phyloP scores from a whole-genome alignment of 2,888 invertebrate species.

The Yponomeuta plumbellus region DNA sequence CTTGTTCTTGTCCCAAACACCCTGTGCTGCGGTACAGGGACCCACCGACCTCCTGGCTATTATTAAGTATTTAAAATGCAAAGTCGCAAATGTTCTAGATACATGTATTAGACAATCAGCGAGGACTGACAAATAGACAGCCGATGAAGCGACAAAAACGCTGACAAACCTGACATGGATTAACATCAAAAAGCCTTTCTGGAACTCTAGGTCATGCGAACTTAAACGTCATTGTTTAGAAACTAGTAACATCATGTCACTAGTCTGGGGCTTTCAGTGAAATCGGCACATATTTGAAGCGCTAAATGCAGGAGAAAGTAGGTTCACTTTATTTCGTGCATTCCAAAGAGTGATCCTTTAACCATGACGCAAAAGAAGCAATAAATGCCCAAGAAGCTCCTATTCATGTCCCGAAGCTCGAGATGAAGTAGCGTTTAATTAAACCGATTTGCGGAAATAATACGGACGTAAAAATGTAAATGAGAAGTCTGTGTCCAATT shows the following conservation, averaged over 20 bases:
- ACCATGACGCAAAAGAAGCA: background rate
- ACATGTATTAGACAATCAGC: background rate
- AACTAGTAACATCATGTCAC: slow-evolving; percentile 30
- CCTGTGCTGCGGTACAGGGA: no score
- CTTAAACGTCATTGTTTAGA: slow-evolving; percentile 30
- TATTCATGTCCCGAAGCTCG: background rate
- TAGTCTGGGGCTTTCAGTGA: slow-evolving; percentile 28
- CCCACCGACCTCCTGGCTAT: background rate
- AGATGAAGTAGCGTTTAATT: slow-evolving; percentile 34
- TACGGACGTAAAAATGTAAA: slow-evolving; percentile 48
- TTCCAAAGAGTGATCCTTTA: background rate
- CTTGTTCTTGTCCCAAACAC: no score
- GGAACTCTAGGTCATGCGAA: slow-evolving; percentile 47
- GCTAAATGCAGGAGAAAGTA: slow-evolving; percentile 48
- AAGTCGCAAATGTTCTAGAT: background rate
- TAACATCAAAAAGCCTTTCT: slow-evolving; percentile 29
- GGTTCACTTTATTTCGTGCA: background rate
- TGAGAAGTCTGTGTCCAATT: slow-evolving; percentile 54
- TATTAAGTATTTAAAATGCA: background rate
- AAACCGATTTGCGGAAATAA: slow-evolving; percentile 31
- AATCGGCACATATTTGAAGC: slow-evolving; percentile 17
- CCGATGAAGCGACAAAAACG: background rate
- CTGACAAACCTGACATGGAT: slow-evolving; percentile 8
- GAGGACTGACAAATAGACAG: background rate
- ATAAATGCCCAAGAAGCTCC: background rate